These are phyloP conservation scores for Rhinopomastus cyanomelas DNA, from an alignment of 2,113 vertebrate species.

Conservation along the genomic window DNA sequence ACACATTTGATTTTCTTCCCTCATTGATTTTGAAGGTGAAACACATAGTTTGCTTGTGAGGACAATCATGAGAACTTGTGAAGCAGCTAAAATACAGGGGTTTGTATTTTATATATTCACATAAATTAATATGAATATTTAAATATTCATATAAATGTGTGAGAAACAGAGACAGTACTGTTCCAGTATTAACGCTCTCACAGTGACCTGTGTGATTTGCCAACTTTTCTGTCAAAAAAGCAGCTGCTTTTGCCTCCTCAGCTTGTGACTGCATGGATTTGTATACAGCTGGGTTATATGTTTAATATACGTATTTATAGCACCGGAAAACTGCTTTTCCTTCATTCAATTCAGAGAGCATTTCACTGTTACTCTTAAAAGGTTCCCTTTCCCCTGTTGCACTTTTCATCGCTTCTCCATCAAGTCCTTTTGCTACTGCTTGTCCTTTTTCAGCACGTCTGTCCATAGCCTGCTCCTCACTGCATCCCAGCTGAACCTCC, in stretches of 20 bases:
- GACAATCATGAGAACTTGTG: background rate
- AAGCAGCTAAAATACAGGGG: background rate
- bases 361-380: background rate
- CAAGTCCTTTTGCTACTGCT: background rate
- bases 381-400: background rate
- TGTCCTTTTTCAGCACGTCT: background rate
- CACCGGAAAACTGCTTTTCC: background rate
- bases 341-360: background rate
- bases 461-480: background rate
- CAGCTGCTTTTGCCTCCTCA: background rate
- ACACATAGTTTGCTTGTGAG: background rate
- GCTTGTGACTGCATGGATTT: background rate
- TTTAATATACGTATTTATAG: background rate
- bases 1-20: background rate
- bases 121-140: background rate
- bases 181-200: background rate
- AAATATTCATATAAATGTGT: background rate
- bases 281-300: background rate
- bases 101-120: background rate
- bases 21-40: constrained; percentile 21
- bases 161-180: background rate
- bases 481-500: background rate
- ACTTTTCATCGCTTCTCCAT: accelerated
- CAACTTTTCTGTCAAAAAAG: background rate
- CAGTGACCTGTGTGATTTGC: background rate